Conservation (phyloP, 1,140 invertebrate species). For the Leptopilina boulardi region DNA sequence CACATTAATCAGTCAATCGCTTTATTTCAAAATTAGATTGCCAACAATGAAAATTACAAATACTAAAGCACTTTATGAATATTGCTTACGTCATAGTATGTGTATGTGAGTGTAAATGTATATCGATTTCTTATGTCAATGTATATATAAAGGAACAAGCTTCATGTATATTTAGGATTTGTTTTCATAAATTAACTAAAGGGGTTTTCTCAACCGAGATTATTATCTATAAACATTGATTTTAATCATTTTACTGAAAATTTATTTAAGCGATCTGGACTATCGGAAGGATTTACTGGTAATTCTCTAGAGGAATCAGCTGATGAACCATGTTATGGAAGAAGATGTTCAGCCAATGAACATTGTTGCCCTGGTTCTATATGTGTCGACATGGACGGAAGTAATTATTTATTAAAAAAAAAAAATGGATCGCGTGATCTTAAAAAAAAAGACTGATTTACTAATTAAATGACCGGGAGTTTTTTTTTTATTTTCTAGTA, state of each 20-base stretch:
- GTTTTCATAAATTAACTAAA: background rate
- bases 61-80: background rate
- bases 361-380: conserved; percentile 86
- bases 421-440: background rate
- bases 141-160: background rate
- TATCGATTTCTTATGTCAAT: conserved; percentile 12
- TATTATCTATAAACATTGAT: background rate
- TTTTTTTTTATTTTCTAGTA: background rate
- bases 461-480: background rate
- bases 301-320: conserved; percentile 73
- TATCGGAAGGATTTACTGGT: conserved; percentile 43
- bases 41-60: background rate
- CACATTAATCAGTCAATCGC: background rate
- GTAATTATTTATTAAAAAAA: conserved; percentile 71
- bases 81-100: background rate
- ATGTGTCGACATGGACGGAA: conserved; percentile 84
- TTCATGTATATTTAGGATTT: background rate
- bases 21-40: background rate
- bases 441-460: background rate
- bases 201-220: background rate
- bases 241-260: background rate
- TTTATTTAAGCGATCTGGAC: background rate
- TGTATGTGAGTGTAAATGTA: background rate
- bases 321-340: conserved; percentile 80
- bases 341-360: conserved; percentile 83